Percentiles rank a stretch among this genome's conserved stretches.
phyloP scores from a whole-genome alignment of 2,113 vertebrate genomes.

The Serinus canaria region DNA sequence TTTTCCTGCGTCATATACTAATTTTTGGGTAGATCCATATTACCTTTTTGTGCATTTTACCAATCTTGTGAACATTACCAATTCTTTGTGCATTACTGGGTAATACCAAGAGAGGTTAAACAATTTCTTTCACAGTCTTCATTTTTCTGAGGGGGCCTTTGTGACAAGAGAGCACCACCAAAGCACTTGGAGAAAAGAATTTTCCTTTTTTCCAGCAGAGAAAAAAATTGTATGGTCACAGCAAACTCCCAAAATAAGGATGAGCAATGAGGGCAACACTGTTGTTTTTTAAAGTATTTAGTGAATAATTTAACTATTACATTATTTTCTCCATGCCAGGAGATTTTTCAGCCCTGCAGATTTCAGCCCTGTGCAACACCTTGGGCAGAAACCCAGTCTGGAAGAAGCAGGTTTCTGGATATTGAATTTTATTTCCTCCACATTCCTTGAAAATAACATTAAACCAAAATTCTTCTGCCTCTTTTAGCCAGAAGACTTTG shows the following conservation, averaged over 20 bases:
- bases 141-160: background rate
- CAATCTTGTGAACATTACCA: background rate
- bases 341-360: background rate
- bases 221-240: background rate
- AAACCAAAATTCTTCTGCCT: background rate
- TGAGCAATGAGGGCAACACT: background rate
- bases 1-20: background rate
- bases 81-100: background rate
- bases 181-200: background rate
- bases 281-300: background rate
- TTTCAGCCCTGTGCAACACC: background rate
- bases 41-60: background rate
- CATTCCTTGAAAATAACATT: background rate
- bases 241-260: background rate
- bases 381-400: background rate
- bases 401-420: background rate
- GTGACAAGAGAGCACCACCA: background rate
- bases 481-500: background rate
- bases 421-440: background rate
- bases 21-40: background rate
- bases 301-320: background rate
- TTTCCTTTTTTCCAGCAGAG: background rate
- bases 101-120: background rate
- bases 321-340: background rate
- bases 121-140: background rate